Evolutionary conservation across 1,140 invertebrate species (phyloP), one percentile per base, ranked within the genome.

Genomic region (Nebria ingens): DNA sequence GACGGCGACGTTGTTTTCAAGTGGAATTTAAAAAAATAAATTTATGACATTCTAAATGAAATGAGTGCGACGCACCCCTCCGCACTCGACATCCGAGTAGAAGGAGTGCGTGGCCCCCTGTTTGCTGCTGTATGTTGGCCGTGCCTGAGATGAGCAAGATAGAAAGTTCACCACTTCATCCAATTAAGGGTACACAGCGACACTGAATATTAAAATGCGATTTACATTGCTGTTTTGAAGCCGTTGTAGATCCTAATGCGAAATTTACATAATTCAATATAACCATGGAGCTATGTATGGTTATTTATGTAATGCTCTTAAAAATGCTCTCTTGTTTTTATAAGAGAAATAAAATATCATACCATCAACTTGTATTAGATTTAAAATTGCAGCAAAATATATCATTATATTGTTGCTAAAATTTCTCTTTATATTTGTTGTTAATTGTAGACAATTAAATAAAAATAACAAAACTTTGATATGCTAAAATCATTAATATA

Each of bases 191-290:
- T 12, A 45, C 40, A 45, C 40, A 45, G 9, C 40, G 40, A 45
- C 40, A 45, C 40, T 45, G 40, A 45, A 45, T 45, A 45, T 45
- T 45, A 45, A 45, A 45, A 45, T 17, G 40, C 40, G 40, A 45
- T 45, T 45, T 45, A 45, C 40, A 45, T 45, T 45, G 40, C 40
- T 45, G 40, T 45, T 45, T 45, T 45, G 40, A 17, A 45, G 40
- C 17, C 40, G 17, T 9, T 17, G 40, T 45, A 17, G 40, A 45
- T 45, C 17, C 40, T 45, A 45, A 45, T 45, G 40, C 9, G 9
- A 17, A 45, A 45, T 45, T 45, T 45, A 17, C 40, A 45, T 45
- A 45, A 45, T 45, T 45, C 40, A 45, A 45, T 45, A 45, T 45
- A 45, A 45, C 9, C 40, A 17, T 17, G 40, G 4, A 17, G 15